These are phyloP conservation scores for Parasteatoda lunata DNA, from an alignment of 2,888 invertebrate species.

Conservation along the genomic window DNA sequence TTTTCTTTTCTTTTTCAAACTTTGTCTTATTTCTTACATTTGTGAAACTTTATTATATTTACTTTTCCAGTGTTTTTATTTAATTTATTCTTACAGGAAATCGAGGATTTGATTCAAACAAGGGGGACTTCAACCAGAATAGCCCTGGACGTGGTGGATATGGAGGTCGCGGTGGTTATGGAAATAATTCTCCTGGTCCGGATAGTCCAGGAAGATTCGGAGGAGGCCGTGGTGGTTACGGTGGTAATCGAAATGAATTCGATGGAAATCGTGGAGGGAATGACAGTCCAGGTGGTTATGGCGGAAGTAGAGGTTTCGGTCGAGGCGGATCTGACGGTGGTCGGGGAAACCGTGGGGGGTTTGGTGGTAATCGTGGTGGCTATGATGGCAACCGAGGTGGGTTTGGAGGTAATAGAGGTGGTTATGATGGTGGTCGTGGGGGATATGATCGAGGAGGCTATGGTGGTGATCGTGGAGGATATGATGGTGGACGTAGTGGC, in stretches of 20 bases:
- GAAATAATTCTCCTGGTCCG: too few species aligned
- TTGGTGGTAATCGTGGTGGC: slow-evolving; percentile 2
- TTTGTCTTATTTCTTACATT: neutral
- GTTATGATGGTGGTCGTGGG: neutral
- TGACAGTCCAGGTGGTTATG: slow-evolving; percentile 69
- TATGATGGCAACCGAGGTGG: slow-evolving; percentile 7
- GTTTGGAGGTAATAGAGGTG: slow-evolving; percentile 1
- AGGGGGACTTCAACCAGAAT: neutral
- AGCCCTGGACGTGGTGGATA: slow-evolving; percentile 2
- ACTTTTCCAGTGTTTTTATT: neutral
- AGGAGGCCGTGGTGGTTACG: slow-evolving; percentile 16
- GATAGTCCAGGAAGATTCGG: slow-evolving; percentile 8
- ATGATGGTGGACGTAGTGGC: slow-evolving; percentile 18
- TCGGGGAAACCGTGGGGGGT: slow-evolving; percentile 1
- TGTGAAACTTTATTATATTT: neutral
- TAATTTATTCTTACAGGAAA: slow-evolving; percentile 18
- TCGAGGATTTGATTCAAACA: slow-evolving; percentile 29
- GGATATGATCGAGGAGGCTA: slow-evolving; percentile 54
- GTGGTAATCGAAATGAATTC: slow-evolving; percentile 13
- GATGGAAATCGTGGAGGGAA: slow-evolving; percentile 43
- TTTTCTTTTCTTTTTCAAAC: neutral
- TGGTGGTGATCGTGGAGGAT: slow-evolving; percentile 69
- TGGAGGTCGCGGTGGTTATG: slow-evolving; percentile 3
- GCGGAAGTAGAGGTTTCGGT: slow-evolving; percentile 4
- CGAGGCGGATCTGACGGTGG: slow-evolving; percentile 6